Base-by-base conservation (phyloP, 2,113 vertebrate species). In the Struthidea cinerea region DNA sequence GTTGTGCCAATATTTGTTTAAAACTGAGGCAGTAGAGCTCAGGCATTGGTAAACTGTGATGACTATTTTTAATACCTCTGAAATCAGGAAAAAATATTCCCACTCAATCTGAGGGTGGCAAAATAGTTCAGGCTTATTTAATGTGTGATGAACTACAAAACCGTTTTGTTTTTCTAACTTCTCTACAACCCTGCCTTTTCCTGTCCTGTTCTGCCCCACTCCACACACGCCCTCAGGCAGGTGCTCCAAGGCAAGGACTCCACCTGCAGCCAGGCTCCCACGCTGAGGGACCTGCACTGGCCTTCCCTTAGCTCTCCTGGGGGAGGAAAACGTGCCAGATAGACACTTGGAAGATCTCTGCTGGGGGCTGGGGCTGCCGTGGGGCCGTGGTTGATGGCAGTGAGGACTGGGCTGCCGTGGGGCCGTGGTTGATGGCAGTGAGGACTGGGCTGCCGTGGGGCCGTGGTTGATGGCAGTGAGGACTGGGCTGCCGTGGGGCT, bases 51-150 rank as follows among this genome's bases (percentile, higher is more conserved):
- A 74, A 86, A 44, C 90, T 92, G 71, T 71, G 76, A 90, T 80
- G 70, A 68, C 94, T 95, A 87, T 95, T 96, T 97, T 97, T 96
- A 90, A 81, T 90, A 90, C 82, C 37, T 30, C 73, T 84, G 60
- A 75, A 94, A 75, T 55, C 80, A 63, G 87, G 74, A 76, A 81
- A 85, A 90, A 90, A 55, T 77, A 86, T 81, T 93, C 88, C 96
- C 90, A 90, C 90, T 86, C 90, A 94, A 0, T 93, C 79, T 33
- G 83, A 94, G 83, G 83, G 86, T 95, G 76, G 85, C 73, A 90
- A 84, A 95, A 92, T 73, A 95, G 79, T 78, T 93, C 60, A 84
- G 82, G 16, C 68, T 86, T 93, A 74, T 75, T 97, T 79, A 81
- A 79, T 11, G 33, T 68, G 56, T 60, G 84, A 37, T 28, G 11